These are phyloP conservation scores for Phorcus lineatus DNA, from an alignment of 2,888 invertebrate species.

Conservation along the genomic window DNA sequence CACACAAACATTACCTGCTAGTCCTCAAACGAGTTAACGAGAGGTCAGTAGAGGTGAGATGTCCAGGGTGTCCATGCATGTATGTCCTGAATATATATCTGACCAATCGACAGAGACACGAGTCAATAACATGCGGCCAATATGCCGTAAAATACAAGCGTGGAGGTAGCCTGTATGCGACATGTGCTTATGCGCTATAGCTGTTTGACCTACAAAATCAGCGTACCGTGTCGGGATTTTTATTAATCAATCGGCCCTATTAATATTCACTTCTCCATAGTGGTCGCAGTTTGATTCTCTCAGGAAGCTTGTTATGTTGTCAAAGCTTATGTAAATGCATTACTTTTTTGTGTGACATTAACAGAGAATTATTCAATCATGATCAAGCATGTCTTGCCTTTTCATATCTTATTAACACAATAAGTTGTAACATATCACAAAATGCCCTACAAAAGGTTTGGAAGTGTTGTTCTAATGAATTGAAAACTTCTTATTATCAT, in stretches of 20 bases:
- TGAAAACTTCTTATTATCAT: too few relatives aligned
- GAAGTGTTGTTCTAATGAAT: too few relatives aligned
- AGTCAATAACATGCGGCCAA: neutral
- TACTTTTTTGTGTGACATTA: too few relatives aligned
- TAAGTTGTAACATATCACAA: too few relatives aligned
- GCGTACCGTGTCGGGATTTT: neutral
- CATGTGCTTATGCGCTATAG: neutral
- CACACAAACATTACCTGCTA: neutral
- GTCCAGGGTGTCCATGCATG: neutral
- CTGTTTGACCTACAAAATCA: neutral
- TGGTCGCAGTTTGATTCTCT: too few relatives aligned
- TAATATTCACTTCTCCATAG: neutral
- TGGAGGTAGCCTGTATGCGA: neutral
- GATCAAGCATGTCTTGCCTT: too few relatives aligned
- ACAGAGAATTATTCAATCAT: too few relatives aligned
- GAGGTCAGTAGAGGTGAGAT: neutral
- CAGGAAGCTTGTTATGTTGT: too few relatives aligned
- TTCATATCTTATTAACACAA: too few relatives aligned
- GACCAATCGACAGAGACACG: neutral
- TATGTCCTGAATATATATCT: neutral
- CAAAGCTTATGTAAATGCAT: too few relatives aligned
- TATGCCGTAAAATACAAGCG: neutral
- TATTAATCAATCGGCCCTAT: neutral
- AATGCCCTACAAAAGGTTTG: too few relatives aligned
- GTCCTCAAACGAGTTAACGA: too few relatives aligned